Evolutionary conservation across 2,888 invertebrate species (phyloP).

Genomic region (Andrena fulva): DNA sequence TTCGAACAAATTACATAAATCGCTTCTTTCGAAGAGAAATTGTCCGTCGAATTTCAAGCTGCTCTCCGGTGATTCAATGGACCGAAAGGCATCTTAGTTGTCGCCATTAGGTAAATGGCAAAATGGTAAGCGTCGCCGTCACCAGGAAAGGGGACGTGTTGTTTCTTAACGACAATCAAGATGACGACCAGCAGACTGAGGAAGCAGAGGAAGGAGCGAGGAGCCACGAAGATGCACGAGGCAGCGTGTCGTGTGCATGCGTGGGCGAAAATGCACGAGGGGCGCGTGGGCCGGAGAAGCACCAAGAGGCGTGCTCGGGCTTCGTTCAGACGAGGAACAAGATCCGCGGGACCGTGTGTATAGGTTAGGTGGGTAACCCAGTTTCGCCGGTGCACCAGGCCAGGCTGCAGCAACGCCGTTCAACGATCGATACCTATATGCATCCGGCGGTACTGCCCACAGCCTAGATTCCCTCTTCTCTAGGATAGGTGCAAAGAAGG

Average conservation of each 20-base stretch:
- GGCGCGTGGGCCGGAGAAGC: slow-evolving; percentile 55
- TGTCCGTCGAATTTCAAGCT: too few species aligned
- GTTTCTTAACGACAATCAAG: slow-evolving; percentile 40
- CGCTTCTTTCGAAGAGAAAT: too few species aligned
- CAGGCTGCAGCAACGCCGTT: slow-evolving; percentile 71
- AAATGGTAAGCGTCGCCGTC: background rate
- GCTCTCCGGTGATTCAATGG: background rate
- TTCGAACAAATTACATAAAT: too few species aligned
- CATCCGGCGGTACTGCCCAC: slow-evolving; percentile 70
- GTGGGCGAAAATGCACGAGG: slow-evolving; percentile 66
- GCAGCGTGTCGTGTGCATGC: slow-evolving; percentile 12
- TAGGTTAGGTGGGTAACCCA: slow-evolving; percentile 80
- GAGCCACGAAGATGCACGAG: slow-evolving; percentile 54
- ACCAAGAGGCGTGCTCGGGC: slow-evolving; percentile 50
- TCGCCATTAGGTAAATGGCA: background rate
- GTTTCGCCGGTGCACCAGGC: slow-evolving; percentile 80
- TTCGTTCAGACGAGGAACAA: slow-evolving; percentile 56
- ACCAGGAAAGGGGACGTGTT: background rate
- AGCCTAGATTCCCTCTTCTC: slow-evolving; percentile 77
- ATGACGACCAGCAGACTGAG: slow-evolving; percentile 20
- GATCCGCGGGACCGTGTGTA: slow-evolving; percentile 61
- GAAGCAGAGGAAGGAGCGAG: slow-evolving; percentile 34
- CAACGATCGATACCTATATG: slow-evolving; percentile 76
- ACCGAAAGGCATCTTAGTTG: background rate
- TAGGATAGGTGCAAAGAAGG: slow-evolving; percentile 74